Evolutionary conservation across 2,113 vertebrate genomes (phyloP).

Genomic region (Microcebus murinus): DNA sequence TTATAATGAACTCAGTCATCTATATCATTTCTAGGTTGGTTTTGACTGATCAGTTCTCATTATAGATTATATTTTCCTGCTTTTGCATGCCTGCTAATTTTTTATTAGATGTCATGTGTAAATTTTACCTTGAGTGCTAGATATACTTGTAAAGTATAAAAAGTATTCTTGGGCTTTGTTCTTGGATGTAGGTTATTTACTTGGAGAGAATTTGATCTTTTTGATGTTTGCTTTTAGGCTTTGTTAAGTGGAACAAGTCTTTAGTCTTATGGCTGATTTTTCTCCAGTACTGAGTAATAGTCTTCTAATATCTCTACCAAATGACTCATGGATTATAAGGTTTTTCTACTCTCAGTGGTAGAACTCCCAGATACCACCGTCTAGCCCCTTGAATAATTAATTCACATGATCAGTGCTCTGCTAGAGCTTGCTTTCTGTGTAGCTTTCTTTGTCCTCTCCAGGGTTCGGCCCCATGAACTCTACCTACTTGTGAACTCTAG

Average conservation of each 20-base stretch:
- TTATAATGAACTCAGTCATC: not conserved
- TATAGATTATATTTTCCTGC: not conserved
- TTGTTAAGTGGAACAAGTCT: not conserved
- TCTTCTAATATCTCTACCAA: not conserved
- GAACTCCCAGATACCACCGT: not conserved
- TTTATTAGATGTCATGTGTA: not conserved
- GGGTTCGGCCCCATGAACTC: not conserved
- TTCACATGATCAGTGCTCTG: not conserved
- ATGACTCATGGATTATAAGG: not conserved
- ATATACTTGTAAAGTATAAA: not conserved
- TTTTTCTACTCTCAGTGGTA: not conserved
- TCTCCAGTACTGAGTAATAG: not conserved
- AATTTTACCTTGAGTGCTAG: not conserved
- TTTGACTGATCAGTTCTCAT: not conserved
- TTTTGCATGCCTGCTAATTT: not conserved
- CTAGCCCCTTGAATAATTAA: not conserved
- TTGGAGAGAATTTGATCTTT: slow-evolving; percentile 10
- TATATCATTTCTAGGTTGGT: not conserved
- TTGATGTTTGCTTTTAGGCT: slow-evolving; percentile 5
- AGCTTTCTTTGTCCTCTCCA: not conserved
- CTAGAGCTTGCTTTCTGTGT: not conserved
- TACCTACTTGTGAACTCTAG: not conserved
- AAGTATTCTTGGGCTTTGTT: not conserved
- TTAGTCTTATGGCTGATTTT: not conserved
- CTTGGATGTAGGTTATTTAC: not conserved